Base-by-base conservation (phyloP, 92 coral and sea anemone species). In the Pocillopora meandrina region DNA sequence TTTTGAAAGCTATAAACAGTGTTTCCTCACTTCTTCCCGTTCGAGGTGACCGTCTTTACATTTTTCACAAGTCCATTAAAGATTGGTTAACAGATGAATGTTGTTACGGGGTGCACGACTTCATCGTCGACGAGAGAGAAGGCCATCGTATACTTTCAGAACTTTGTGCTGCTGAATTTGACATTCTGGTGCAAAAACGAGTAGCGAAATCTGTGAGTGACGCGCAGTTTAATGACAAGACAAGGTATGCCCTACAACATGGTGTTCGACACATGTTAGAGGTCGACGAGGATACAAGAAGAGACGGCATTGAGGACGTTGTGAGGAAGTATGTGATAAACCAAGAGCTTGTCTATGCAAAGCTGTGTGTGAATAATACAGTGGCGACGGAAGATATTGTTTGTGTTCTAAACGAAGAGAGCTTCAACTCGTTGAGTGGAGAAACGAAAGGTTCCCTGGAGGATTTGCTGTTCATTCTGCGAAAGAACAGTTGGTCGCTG, bases 51-150 rank as follows among this genome's bases (percentile, higher is more conserved):
- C 47, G 73, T 11, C 70, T 90, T 19, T 77, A 79, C 62, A 73
- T 82, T 23, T 76, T 87, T 67, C 93, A 90, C 64, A 90, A 90
- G 76, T 90, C 93, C 10, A 58, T 90, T n/a, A 85, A 73, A 8
- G 93, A 90, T 23, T 90, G 91, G 93, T 79, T 90, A 26, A 82
- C 79, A 0, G 55, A 64, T 19, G 56, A 0, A 52, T 47, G 31
- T 2, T 11, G 57, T 9, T 77, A 70, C 16, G 82, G 62, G 9
- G 57, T 12, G 8, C 93, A 86, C 14, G 36, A 47, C 17, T 86
- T 69, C 59, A 31, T 72, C 15, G 88, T 86, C 20, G 79, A 83
- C 10, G 85, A 78, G 70, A 65, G 23, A 8, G 58, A 87, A 36
- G 93, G 93, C 56, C 88, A 90, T 57, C 18, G 71, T 52, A 49